Evolutionary conservation across 2,888 invertebrate species (phyloP).

Genomic region (Cheiracanthium punctorium): DNA sequence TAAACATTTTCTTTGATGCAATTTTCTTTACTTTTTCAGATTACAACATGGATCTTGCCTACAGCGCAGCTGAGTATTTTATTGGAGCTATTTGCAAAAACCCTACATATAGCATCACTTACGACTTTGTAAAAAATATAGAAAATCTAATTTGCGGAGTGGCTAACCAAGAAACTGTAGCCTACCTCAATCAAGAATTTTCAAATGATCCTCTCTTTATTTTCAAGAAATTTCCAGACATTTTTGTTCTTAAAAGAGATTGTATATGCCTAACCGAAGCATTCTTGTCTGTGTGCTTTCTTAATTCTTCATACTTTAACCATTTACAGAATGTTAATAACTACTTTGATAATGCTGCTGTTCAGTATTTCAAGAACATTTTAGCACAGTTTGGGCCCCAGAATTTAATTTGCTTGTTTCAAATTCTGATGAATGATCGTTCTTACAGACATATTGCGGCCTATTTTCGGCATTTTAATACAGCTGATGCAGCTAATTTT

Average conservation of each 20-base stretch:
- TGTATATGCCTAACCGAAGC: neutral
- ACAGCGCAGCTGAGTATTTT: neutral
- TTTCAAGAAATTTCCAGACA: conserved; percentile 13
- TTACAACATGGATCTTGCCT: neutral
- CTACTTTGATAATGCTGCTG: neutral
- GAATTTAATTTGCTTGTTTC: neutral
- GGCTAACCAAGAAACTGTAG: neutral
- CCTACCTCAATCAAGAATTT: neutral
- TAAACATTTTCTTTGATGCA: too few relatives aligned
- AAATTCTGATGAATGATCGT: neutral
- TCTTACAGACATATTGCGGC: neutral
- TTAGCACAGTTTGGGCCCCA: neutral
- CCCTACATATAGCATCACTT: neutral
- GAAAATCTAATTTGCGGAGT: neutral
- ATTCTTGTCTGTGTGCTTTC: neutral
- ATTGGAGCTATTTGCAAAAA: neutral
- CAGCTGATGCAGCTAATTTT: neutral
- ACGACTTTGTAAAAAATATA: neutral
- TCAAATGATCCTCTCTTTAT: neutral
- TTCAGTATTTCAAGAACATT: neutral
- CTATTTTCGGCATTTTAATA: neutral
- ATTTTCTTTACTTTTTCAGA: neutral
- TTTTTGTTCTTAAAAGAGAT: neutral
- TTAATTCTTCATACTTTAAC: neutral
- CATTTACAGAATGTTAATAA: neutral